phyloP scores from a whole-genome alignment of 2,113 vertebrate species.

The Rhipidura dahli region DNA sequence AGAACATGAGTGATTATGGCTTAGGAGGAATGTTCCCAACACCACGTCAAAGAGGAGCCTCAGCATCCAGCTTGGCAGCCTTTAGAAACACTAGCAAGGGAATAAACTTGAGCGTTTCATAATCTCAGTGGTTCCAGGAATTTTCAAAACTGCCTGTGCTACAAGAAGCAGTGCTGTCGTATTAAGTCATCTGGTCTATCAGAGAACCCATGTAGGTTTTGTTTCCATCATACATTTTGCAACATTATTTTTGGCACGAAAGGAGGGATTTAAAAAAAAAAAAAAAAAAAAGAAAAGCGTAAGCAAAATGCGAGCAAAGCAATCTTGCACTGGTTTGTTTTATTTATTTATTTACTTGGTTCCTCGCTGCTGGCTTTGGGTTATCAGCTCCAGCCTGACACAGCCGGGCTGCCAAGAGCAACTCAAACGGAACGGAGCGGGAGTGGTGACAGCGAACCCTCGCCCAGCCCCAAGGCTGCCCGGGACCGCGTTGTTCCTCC shows the following conservation, averaged over 20 bases:
- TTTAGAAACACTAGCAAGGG: background rate
- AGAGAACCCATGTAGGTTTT: background rate
- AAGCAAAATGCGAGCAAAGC: background rate
- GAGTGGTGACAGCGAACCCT: background rate
- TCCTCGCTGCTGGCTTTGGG: background rate
- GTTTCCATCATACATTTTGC: background rate
- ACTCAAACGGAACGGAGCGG: background rate
- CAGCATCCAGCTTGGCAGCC: background rate
- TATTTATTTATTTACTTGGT: background rate
- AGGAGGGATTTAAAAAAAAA: background rate
- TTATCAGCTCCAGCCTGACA: background rate
- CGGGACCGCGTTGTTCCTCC: background rate
- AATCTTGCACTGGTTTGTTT: background rate
- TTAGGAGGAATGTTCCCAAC: background rate
- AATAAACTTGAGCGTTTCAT: conserved; percentile 22
- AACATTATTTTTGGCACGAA: background rate
- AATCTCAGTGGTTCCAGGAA: conserved; percentile 9
- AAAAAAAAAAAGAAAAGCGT: background rate
- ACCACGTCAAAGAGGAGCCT: background rate
- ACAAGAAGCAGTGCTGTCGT: background rate
- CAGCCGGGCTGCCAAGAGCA: background rate
- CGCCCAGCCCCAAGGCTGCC: background rate
- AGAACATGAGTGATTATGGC: background rate
- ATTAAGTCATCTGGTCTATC: background rate
- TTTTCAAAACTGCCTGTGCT: conserved; percentile 5